Conservation (phyloP, 2,888 invertebrate genomes). For the Tinea semifulvella region DNA sequence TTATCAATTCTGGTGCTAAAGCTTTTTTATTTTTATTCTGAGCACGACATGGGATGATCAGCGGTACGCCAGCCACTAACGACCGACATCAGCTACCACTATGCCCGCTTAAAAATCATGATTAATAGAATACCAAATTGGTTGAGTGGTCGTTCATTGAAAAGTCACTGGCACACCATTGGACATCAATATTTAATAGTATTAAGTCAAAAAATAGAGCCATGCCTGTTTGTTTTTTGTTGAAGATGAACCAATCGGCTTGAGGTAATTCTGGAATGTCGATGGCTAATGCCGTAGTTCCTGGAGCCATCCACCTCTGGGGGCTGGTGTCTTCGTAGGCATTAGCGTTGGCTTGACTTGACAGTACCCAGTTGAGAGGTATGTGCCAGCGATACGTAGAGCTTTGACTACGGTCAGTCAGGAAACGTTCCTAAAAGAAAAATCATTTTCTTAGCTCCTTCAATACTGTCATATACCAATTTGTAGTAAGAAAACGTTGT, state of each 20-base stretch:
- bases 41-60: no score
- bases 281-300: constrained; percentile 29
- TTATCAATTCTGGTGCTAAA: no score
- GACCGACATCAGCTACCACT: background rate
- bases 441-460: background rate
- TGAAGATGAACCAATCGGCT: constrained; percentile 68
- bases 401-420: constrained; percentile 34
- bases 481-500: no score
- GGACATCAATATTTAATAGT: background rate
- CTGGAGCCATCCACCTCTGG: constrained; percentile 49
- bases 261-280: constrained; percentile 33
- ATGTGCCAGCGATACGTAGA: constrained; percentile 57
- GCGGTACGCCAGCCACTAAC: background rate
- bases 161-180: no score
- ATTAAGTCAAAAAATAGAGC: background rate
- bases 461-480: no score
- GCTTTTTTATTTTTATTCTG: no score
- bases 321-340: constrained; percentile 59
- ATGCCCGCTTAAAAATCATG: background rate
- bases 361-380: constrained; percentile 62
- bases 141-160: no score
- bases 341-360: constrained; percentile 22
- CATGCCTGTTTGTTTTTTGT: constrained; percentile 70
- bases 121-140: no score
- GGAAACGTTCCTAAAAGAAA: constrained; percentile 36